Evolutionary conservation across 2,797 vertebrate species (phyloP), one percentile per base, ranked within the genome.

Genomic region (Mus caroli): DNA sequence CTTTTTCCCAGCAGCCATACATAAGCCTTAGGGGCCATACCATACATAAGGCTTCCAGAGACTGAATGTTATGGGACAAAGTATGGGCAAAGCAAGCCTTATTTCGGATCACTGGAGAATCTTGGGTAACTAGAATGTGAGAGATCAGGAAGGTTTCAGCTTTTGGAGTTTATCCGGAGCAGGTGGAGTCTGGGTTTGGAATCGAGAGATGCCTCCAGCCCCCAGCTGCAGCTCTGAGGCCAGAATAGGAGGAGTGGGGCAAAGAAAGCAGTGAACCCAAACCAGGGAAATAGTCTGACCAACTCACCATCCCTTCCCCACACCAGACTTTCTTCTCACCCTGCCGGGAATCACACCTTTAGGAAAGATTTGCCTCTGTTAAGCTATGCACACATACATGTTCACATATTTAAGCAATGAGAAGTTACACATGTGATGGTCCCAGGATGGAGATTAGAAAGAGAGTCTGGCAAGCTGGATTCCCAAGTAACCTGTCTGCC

Each of bases 11-110:
- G n/a, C n/a, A n/a, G n/a, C n/a, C n/a, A n/a, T n/a, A n/a, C n/a
- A n/a, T n/a, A n/a, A n/a, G n/a, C 43, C 43, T 43, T 43, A 43
- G 43, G 98, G 96, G 99, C 98, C 97, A 76, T 67, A 34, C 98
- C 97, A 76, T 67, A 34, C 19, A 34, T 8, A 75, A 85, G n/a
- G 50, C 84, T 88, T 78, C 58, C 31, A n/a, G 37, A 90, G 28
- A 71, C 54, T 17, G 78, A 89, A 50, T 37, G 52, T 40, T 71
- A 52, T 43, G 26, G 26, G 24, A 75, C 28, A 80, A 87, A 89
- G 64, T 17, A 20, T 22, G 67, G 52, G 31, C 89, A 54, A n/a
- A 97, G 50, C 62, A 85, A 97, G 50, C 52, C 58, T 86, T 90
- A 67, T 64, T 84, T 94, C 73, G 90, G 69, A 67, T 82, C 15